Base-by-base conservation (phyloP, 2,113 vertebrate species). In the Paracanthobrama guichenoti region DNA sequence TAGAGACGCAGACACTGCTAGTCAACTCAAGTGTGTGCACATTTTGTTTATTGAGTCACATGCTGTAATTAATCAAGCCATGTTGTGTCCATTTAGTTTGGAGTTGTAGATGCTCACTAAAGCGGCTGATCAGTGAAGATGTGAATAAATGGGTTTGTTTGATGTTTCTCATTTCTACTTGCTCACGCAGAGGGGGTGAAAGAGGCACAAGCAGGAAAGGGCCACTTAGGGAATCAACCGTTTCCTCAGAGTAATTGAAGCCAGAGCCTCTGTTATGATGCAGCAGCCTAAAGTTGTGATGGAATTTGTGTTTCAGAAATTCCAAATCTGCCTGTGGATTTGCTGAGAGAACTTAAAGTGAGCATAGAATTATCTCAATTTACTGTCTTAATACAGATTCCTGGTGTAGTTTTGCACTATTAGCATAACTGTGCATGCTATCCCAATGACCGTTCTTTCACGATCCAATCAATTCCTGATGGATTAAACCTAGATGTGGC, bases 231-330 rank as follows among this genome's bases (percentile, higher is more conserved):
- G 55, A 60, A 73, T 62, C 84, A 79, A 35, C 39, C 39, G 16
- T 48, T 79, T 78, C 81, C 66, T 86, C 77, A 9, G 26, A 42
- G 46, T 86, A 82, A 75, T 82, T 53, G 42, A 77, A 69, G 60
- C 79, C 73, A 72, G 84, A 72, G 26, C 6, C 28, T 0, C 22
- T 79, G 75, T 60, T 80, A 42, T 18, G 39, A 24, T 62, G 57
- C 39, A 62, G n/a, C 13, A 35, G 9, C 18, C 62, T n/a, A 50
- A 50, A 67, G 24, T 80, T 80, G 60, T 48, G 44, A 31, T 67
- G 59, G 55, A 62, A 64, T 79, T 79, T 46, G 39, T 24, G 11
- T 79, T 79, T 18, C 2, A 42, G 39, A 2, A 62, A 64, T 44
- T 55, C 6, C 18, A 35, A 22, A 76, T 59, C 11, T n/a, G 12